Conservation (phyloP, 2,797 vertebrate genomes). For the Gymnopithys bicolor region DNA sequence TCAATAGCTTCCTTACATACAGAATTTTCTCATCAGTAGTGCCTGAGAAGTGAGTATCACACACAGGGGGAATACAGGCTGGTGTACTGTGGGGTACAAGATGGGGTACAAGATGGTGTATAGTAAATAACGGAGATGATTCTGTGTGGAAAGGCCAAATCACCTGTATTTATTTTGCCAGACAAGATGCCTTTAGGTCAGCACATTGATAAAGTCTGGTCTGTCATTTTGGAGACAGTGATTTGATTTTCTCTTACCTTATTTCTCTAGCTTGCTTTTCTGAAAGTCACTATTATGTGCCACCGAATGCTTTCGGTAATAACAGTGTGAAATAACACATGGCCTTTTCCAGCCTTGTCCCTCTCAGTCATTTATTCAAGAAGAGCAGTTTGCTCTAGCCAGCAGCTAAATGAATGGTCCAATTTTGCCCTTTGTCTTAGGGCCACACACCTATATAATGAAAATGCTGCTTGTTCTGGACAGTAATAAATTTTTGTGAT, state of each 20-base stretch:
- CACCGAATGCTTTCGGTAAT: not conserved
- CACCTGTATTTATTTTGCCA: not conserved
- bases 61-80: not conserved
- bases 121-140: not conserved
- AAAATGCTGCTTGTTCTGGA: not conserved
- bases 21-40: not conserved
- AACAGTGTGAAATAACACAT: not conserved
- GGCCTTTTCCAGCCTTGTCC: not conserved
- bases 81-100: not conserved
- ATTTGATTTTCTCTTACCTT: constrained; percentile 36
- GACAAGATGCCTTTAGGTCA: not conserved
- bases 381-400: not conserved
- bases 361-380: not conserved
- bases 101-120: not conserved
- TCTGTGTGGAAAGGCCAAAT: not conserved
- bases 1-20: not conserved
- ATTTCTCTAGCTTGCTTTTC: constrained; percentile 4
- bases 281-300: not conserved
- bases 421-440: not conserved
- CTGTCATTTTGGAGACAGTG: constrained; percentile 2
- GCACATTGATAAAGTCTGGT: not conserved
- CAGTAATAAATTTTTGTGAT: not conserved
- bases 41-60: not conserved
- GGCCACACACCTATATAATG: not conserved
- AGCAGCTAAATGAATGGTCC: not conserved